Base-by-base conservation (phyloP, 2,113 vertebrate genomes). In the Thinocorus orbignyianus region DNA sequence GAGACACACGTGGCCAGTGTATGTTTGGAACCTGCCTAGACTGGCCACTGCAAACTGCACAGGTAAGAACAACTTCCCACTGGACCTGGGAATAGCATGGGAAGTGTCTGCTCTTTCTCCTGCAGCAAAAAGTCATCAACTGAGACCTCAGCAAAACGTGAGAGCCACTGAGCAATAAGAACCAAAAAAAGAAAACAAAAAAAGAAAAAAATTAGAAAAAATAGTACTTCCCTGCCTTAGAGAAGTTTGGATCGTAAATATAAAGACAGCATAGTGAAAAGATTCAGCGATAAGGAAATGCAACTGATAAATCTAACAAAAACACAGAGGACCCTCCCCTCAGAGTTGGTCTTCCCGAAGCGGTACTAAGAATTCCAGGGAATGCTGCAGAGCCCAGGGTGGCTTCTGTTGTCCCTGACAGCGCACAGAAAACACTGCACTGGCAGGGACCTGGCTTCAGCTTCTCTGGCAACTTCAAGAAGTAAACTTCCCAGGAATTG, bases 1-100 rank as follows among this genome's bases (percentile, higher is more conserved):
- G 25, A 55, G 15, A 70, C 61, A 51, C 19, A 17, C 12, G 0
- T 0, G 4, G 37, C 15, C 42, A 48, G 23, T 0, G 1, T 7
- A 7, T 6, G 7, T 24, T 1, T 35, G 23, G 35, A 61, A 55
- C 5, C 30, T 58, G 68, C 39, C 71, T 14, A 10, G n/a, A 42
- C 13, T 39, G 54, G 10, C 35, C 5, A 5, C 41, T 71, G 33
- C 4, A 6, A 83, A 49, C 4, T 10, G 22, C 37, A 24, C 7
- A n/a, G 17, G 22, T 6, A n/a, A 55, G 60, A 60, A 31, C 31
- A 81, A 17, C 13, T 46, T 61, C 17, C 18, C 66, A 62, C 18
- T 14, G n/a, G 5, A 20, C 8, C 17, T 15, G 13, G 17, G 52
- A 83, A 54, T 20, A 24, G 39, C 37, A 77, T 5, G 4, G 17